phyloP scores from a whole-genome alignment of 2,797 vertebrate genomes.

The Manis javanica region DNA sequence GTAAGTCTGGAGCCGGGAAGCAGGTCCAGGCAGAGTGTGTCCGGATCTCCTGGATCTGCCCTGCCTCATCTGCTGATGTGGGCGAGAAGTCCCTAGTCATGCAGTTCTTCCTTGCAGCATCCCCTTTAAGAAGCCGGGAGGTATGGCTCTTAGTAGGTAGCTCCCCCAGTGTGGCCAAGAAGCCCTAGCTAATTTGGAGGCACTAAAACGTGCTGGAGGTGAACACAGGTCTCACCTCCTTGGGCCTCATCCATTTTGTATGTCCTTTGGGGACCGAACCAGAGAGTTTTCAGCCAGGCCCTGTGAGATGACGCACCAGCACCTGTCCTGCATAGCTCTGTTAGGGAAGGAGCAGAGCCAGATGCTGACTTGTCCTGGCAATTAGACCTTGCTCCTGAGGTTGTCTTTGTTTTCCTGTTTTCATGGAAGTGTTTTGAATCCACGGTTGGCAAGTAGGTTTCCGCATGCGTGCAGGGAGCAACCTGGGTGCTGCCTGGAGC shows the following conservation, averaged over 20 bases:
- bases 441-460: rapidly evolving
- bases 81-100: rapidly evolving
- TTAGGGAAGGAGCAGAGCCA: background rate
- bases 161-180: background rate
- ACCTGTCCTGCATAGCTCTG: no score
- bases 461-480: background rate
- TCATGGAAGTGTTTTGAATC: background rate
- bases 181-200: background rate
- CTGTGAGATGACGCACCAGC: rapidly evolving
- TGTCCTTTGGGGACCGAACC: background rate
- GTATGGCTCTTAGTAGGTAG: rapidly evolving
- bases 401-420: background rate
- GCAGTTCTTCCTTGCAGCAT: background rate
- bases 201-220: rapidly evolving
- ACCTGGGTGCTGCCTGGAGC: background rate
- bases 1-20: background rate
- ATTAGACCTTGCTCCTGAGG: background rate
- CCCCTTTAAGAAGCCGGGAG: background rate
- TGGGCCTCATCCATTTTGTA: rapidly evolving
- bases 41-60: background rate
- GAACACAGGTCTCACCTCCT: no score
- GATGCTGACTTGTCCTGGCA: rapidly evolving
- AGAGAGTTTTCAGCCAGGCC: background rate
- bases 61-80: rapidly evolving
- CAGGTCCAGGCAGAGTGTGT: background rate